A percentile compares a stretch with the other conserved stretches of the same genome.
Evolutionary conservation across 2,888 invertebrate genomes (phyloP).

Genomic region (Cheiracanthium punctorium): DNA sequence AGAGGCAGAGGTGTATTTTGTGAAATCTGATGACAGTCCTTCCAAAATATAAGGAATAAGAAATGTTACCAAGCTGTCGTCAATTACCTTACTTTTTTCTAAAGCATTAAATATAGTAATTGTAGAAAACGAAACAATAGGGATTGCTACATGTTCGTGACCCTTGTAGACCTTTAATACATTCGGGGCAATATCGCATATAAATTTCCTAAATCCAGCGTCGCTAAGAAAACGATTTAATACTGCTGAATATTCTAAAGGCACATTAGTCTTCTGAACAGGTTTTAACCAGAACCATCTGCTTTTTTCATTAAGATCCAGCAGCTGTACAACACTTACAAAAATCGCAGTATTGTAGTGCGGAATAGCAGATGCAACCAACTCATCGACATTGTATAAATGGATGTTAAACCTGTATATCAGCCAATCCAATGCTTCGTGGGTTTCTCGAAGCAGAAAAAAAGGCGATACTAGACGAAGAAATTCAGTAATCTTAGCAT

Average conservation of each 20-base stretch:
- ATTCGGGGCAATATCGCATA: constrained; percentile 80
- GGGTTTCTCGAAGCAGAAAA: constrained; percentile 87
- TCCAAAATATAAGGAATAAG: constrained; percentile 84
- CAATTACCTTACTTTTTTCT: constrained; percentile 79
- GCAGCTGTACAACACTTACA: constrained; percentile 85
- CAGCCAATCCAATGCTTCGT: constrained; percentile 96
- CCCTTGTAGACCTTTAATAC: constrained; percentile 78
- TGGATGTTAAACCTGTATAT: constrained; percentile 92
- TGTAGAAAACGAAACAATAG: constrained; percentile 88
- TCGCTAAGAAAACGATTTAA: constrained; percentile 84
- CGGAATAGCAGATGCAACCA: constrained; percentile 89
- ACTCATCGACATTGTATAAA: constrained; percentile 87
- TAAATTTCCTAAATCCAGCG: constrained; percentile 81
- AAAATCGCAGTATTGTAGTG: constrained; percentile 96
- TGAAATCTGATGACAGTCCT: constrained; percentile 82
- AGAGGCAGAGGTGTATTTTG: constrained; percentile 84
- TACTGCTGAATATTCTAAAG: constrained; percentile 84
- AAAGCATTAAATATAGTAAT: constrained; percentile 84
- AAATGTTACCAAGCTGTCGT: constrained; percentile 82
- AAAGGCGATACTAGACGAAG: constrained; percentile 88
- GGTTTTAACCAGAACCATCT: constrained; percentile 86
- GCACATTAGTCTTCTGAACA: constrained; percentile 83
- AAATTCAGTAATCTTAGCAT: constrained; percentile 86
- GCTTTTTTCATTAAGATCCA: constrained; percentile 81
- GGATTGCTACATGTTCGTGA: constrained; percentile 78